Conservation (phyloP, 2,797 vertebrate species). For the Ptychobarbus kaznakovi region DNA sequence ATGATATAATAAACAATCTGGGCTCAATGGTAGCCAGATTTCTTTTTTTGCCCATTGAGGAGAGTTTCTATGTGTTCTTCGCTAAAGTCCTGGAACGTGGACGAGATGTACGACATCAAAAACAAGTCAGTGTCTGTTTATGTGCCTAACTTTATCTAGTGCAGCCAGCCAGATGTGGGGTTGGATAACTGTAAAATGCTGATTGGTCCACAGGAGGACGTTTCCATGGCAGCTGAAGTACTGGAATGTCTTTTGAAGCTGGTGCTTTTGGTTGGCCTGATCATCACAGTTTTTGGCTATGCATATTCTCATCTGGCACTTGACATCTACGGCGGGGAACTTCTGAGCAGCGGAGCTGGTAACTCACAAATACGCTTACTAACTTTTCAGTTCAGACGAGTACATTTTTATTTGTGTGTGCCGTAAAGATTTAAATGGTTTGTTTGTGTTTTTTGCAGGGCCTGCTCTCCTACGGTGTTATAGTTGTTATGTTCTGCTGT, state of each 20-base stretch:
- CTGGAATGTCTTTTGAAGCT: constrained; percentile 91
- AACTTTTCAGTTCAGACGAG: not conserved
- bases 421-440: not conserved
- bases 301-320: constrained; percentile 92
- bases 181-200: constrained; percentile 34
- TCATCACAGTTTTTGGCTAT: constrained; percentile 92
- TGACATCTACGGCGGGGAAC: constrained; percentile 92
- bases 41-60: constrained; percentile 94
- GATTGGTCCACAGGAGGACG: constrained; percentile 82
- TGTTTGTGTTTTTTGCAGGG: constrained; percentile 74
- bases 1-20: constrained; percentile 95
- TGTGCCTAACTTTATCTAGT: not conserved
- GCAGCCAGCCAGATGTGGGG: not conserved
- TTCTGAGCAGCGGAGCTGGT: constrained; percentile 93
- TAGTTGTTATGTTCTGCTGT: constrained; percentile 90
- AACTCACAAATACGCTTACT: constrained; percentile 40
- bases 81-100: constrained; percentile 92
- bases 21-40: constrained; percentile 98
- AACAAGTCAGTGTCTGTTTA: constrained; percentile 77
- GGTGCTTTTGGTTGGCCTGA: constrained; percentile 90
- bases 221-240: constrained; percentile 86
- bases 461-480: constrained; percentile 88
- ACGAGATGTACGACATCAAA: constrained; percentile 82
- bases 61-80: constrained; percentile 98
- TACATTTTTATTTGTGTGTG: not conserved